A percentile compares a stretch with the other conserved stretches of the same genome.
phyloP scores from a whole-genome alignment of 2,888 invertebrate species.

The Synergus japonicus region DNA sequence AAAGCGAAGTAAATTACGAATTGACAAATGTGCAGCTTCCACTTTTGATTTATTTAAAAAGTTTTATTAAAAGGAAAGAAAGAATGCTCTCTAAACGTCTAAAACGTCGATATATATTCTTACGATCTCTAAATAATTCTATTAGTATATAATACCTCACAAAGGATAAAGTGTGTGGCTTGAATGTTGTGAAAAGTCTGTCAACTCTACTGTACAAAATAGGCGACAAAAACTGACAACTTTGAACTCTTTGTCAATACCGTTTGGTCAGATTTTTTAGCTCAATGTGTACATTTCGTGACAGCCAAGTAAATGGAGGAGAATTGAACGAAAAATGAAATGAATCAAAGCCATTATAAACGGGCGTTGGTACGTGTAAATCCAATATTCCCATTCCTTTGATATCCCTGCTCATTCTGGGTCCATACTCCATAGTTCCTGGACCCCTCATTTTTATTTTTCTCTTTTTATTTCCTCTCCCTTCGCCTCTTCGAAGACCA shows the following conservation, averaged over 20 bases:
- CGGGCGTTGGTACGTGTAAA: constrained; percentile 72
- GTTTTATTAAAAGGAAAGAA: no score
- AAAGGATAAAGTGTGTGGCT: not conserved
- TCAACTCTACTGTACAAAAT: not conserved
- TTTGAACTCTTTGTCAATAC: not conserved
- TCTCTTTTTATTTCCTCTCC: constrained; percentile 55
- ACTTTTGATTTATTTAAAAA: no score
- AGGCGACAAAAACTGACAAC: constrained; percentile 2
- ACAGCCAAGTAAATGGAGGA: constrained; percentile 45
- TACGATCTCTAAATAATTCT: no score
- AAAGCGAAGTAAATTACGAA: not conserved
- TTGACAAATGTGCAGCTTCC: not conserved
- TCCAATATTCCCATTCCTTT: constrained; percentile 69
- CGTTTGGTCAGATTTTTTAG: constrained; percentile 13
- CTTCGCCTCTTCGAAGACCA: constrained; percentile 62
- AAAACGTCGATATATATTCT: no score
- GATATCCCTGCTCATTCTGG: constrained; percentile 48
- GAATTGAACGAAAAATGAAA: constrained; percentile 58
- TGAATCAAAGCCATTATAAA: constrained; percentile 64
- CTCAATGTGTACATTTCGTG: not conserved
- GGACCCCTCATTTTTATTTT: constrained; percentile 48
- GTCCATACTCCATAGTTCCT: constrained; percentile 42
- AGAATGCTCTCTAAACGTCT: no score
- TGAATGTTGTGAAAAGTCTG: not conserved
- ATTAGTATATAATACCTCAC: not conserved